Percentiles rank a stretch among this genome's conserved stretches.
Evolutionary conservation across 2,113 vertebrate species (phyloP).

Genomic region (Sciurus niger): DNA sequence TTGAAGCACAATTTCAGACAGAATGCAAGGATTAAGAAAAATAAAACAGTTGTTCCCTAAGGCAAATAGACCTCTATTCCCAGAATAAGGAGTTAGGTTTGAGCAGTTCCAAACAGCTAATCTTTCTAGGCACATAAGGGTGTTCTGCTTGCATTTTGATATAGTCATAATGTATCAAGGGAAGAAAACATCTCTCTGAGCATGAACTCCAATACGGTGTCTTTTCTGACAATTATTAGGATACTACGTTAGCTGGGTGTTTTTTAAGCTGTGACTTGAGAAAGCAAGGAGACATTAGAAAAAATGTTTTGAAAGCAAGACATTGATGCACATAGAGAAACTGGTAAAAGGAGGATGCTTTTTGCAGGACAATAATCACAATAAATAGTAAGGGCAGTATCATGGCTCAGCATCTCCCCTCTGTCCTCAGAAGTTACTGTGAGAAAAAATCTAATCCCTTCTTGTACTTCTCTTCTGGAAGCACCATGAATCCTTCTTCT

Average conservation of each 20-base stretch:
- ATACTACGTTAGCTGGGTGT: neutral
- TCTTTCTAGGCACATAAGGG: neutral
- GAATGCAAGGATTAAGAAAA: neutral
- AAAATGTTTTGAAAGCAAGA: neutral
- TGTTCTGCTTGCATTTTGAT: neutral
- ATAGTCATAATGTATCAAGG: neutral
- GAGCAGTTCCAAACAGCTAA: neutral
- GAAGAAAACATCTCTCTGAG: neutral
- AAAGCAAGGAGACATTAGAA: neutral
- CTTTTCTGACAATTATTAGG: neutral
- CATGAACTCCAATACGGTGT: neutral
- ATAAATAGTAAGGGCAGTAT: accelerated
- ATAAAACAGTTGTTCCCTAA: neutral
- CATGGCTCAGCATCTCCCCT: accelerated
- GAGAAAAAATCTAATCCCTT: neutral
- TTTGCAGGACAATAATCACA: neutral
- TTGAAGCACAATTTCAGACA: neutral
- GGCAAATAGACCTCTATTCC: neutral
- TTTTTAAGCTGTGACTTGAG: neutral
- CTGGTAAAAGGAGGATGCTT: neutral
- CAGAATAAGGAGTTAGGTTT: neutral
- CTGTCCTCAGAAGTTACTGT: neutral
- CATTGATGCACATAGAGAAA: neutral
- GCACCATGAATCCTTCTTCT: neutral
- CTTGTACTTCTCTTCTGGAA: neutral